Percentiles rank a stretch among this genome's conserved stretches.
phyloP scores from a whole-genome alignment of 1,140 invertebrate species.

The Procambarus clarkii region DNA sequence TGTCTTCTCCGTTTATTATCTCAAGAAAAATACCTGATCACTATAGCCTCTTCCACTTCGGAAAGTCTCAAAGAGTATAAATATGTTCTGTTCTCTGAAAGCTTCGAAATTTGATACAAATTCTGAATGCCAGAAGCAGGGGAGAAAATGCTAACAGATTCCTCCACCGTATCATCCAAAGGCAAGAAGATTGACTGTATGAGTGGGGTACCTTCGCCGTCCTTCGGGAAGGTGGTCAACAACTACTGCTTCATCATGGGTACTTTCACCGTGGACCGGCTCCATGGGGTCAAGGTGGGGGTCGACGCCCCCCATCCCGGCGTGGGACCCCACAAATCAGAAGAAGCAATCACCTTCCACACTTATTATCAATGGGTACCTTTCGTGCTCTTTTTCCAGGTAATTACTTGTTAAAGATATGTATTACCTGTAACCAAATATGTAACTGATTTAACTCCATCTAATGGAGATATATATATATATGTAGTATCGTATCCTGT shows the following conservation, averaged over 20 bases:
- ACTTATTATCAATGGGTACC: conserved; percentile 77
- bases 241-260: conserved; percentile 77
- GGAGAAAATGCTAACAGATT: too few species aligned
- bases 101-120: too few species aligned
- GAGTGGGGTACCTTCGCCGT: conserved; percentile 81
- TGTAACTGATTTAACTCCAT: too few species aligned
- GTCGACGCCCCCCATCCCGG: conserved; percentile 74
- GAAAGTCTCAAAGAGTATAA: too few species aligned
- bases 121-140: too few species aligned
- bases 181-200: conserved; percentile 95
- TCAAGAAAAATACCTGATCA: too few species aligned
- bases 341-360: conserved; percentile 68
- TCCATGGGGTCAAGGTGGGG: conserved; percentile 54
- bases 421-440: too few species aligned
- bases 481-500: too few species aligned
- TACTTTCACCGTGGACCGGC: conserved; percentile 79
- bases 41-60: too few species aligned
- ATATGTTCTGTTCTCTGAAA: too few species aligned
- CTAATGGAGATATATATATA: too few species aligned
- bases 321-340: conserved; percentile 74
- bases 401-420: background rate
- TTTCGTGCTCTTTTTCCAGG: conserved; percentile 75
- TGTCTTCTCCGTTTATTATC: too few species aligned
- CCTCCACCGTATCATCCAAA: background rate
- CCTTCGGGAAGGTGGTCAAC: conserved; percentile 77